Evolutionary conservation across 2,888 invertebrate species (phyloP), one percentile per base, ranked within the genome.

Genomic region (Lasioglossum vierecki): DNA sequence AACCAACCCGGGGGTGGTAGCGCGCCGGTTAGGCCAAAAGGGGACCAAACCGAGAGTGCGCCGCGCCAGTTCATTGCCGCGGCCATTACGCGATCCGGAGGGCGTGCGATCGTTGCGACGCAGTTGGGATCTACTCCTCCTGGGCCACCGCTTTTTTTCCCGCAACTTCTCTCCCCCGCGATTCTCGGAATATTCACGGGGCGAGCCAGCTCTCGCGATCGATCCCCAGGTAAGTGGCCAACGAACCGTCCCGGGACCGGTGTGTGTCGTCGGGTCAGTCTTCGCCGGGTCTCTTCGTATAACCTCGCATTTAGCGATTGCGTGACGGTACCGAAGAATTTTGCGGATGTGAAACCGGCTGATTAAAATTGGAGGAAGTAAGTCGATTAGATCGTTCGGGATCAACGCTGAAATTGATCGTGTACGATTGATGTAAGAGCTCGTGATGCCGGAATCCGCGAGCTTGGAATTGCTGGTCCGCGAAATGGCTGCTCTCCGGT

Each of bases 401-500:
- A 30, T 63, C 30, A 15, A 63, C 6, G 9, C 11, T 15, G 30
- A 30, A 30, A 26, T 18, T 30, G 30, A 30, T 63, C 30, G 63
- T 18, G 11, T 13, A 1, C 30, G 13, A 4, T 6, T n/a, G n/a
- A n/a, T n/a, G n/a, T n/a, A n/a, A n/a, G 22, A 18, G 30, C 35
- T 6, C 6, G 1, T 11, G 76, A 70, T 39, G 83, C 35, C 71
- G 18, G 60, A 73, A 41, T 41, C 60, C 60, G 46, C 80, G 46
- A 80, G 87, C 68, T 60, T 57, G 75, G 60, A 88, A 76, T 83
- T 57, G 74, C 44, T 82, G 74, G 46, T 79, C 39, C 70, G 76
- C 81, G 73, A 89, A 90, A 90, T 90, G 89, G 89, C 90, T 83
- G 88, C 76, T 35, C 76, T 76, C 74, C 30, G 82, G 80, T 41